Percentiles rank a stretch among this genome's conserved stretches.
phyloP scores from a whole-genome alignment of 37 sponge, comb jelly and placozoan species.

The Geodia barretti region DNA sequence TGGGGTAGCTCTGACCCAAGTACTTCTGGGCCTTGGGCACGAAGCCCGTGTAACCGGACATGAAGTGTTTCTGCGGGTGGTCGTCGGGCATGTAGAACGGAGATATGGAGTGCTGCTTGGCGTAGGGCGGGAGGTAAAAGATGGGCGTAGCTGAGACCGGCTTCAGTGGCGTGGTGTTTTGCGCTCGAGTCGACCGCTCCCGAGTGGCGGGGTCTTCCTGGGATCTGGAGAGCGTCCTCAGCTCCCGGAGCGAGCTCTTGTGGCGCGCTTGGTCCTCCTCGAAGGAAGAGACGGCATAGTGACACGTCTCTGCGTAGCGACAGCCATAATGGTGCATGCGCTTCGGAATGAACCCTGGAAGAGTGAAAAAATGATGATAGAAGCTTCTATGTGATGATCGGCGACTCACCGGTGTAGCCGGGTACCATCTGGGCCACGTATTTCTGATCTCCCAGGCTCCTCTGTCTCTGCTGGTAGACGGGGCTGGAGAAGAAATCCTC shows the following conservation, averaged over 20 bases:
- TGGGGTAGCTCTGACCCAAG: slow-evolving; percentile 91
- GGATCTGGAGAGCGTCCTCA: slow-evolving; percentile 15
- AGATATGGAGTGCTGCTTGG: slow-evolving; percentile 79
- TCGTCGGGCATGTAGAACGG: slow-evolving; percentile 74
- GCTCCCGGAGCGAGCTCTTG: slow-evolving; percentile 38
- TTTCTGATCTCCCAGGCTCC: slow-evolving; percentile 87
- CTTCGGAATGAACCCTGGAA: slow-evolving; percentile 89
- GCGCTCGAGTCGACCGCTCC: slow-evolving; percentile 2
- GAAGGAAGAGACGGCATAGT: slow-evolving; percentile 77
- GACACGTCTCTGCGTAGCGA: slow-evolving; percentile 91
- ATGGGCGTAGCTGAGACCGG: slow-evolving; percentile 52
- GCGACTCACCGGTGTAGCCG: slow-evolving; percentile 84
- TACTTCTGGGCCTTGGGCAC: slow-evolving; percentile 88
- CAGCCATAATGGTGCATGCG: slow-evolving; percentile 82
- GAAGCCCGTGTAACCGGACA: slow-evolving; percentile 98
- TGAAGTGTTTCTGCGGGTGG: slow-evolving; percentile 80
- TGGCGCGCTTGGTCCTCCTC: slow-evolving; percentile 78
- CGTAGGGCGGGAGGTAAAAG: slow-evolving; percentile 62
- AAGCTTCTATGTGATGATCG: background rate
- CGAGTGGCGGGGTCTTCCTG: slow-evolving; percentile 39
- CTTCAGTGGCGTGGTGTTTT: slow-evolving; percentile 68
- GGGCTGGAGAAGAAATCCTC: slow-evolving; percentile 35
- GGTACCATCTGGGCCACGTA: slow-evolving; percentile 87
- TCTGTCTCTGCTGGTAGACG: slow-evolving; percentile 10
- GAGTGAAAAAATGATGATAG: background rate